Percentiles rank a stretch among this genome's conserved stretches.
These are phyloP conservation scores for Ichneumoninae sp. DNA, from an alignment of 2,888 invertebrate species.

Conservation along the genomic window DNA sequence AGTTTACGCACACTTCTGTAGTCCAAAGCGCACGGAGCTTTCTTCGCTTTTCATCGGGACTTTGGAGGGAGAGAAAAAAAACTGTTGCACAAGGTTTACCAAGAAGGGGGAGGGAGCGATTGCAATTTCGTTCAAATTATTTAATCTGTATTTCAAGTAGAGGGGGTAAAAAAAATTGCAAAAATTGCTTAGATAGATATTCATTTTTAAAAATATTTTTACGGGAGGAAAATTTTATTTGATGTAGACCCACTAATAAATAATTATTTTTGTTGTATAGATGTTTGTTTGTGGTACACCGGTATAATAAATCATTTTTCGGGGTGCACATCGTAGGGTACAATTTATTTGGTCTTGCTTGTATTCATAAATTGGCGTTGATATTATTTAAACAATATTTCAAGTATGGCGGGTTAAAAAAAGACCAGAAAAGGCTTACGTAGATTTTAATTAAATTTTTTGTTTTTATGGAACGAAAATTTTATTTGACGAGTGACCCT, in stretches of 20 bases:
- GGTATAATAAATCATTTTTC: too few relatives aligned
- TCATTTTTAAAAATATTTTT: not conserved
- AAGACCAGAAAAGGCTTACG: too few relatives aligned
- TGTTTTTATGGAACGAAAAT: too few relatives aligned
- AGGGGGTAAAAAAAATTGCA: not conserved
- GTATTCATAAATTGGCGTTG: too few relatives aligned
- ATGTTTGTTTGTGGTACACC: too few relatives aligned
- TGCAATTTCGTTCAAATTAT: not conserved
- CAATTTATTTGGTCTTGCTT: not conserved
- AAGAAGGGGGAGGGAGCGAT: not conserved
- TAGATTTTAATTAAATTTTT: too few relatives aligned
- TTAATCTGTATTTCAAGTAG: not conserved
- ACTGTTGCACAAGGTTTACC: not conserved
- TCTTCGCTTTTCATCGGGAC: constrained; percentile 4
- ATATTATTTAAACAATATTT: too few relatives aligned
- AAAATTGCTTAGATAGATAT: not conserved
- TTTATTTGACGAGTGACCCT: too few relatives aligned
- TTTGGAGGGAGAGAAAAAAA: constrained; percentile 6
- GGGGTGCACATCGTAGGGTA: too few relatives aligned
- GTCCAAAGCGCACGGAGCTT: constrained; percentile 18
- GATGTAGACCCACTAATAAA: not conserved
- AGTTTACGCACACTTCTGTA: constrained; percentile 39
- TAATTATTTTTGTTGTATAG: too few relatives aligned
- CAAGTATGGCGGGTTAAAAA: too few relatives aligned
- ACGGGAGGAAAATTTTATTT: not conserved